phyloP scores from a whole-genome alignment of 2,797 vertebrate species.

The Bufotes viridis region DNA sequence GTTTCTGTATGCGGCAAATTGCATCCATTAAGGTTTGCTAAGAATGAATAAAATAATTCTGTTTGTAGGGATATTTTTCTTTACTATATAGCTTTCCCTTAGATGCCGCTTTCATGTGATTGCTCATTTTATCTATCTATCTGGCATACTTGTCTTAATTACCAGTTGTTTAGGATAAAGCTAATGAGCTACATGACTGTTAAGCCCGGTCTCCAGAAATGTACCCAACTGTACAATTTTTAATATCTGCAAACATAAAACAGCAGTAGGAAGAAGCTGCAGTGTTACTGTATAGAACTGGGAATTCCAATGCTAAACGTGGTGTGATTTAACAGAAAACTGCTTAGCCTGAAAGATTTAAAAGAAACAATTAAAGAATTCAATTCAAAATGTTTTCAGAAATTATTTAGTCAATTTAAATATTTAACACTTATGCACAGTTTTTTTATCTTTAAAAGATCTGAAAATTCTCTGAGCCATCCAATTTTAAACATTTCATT shows the following conservation, averaged over 20 bases:
- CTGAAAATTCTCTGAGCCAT: neutral
- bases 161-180: conserved; percentile 32
- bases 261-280: conserved; percentile 15
- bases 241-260: conserved; percentile 42
- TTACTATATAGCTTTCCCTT: conserved; percentile 10
- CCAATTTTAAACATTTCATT: neutral
- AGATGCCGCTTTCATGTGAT: conserved; percentile 12
- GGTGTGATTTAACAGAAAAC: conserved; percentile 6
- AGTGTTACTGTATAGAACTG: neutral
- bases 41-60: neutral
- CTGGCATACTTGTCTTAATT: conserved; percentile 45
- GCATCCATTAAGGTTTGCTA: neutral
- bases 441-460: neutral
- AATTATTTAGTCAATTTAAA: neutral
- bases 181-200: conserved; percentile 4
- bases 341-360: conserved; percentile 11
- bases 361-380: conserved; percentile 25
- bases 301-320: conserved; percentile 5
- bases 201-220: neutral
- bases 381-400: conserved; percentile 17
- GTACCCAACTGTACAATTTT: conserved; percentile 23
- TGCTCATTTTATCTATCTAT: conserved; percentile 31
- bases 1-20: neutral
- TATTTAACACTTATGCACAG: neutral
- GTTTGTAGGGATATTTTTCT: neutral